Conservation (phyloP, 2,113 vertebrate genomes). For the Regulus satrapa region DNA sequence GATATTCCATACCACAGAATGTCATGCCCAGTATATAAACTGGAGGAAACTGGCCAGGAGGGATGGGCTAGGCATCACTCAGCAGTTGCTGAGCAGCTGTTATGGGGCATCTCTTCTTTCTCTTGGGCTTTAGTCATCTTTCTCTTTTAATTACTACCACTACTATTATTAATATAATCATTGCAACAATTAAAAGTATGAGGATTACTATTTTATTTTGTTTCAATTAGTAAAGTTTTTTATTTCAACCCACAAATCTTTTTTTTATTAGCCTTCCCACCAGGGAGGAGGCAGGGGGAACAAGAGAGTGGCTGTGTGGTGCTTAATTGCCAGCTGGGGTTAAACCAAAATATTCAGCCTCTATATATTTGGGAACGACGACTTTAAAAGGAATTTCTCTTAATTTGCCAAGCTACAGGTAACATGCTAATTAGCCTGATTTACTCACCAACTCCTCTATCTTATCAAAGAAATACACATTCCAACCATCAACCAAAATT, state of each 20-base stretch:
- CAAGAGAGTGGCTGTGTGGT: too few relatives aligned
- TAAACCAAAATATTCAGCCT: background rate
- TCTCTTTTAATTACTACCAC: background rate
- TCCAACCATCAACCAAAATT: conserved; percentile 90
- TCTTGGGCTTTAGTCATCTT: background rate
- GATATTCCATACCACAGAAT: background rate
- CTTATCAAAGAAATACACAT: conserved; percentile 89
- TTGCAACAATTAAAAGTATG: background rate
- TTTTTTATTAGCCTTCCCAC: background rate
- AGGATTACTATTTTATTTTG: background rate
- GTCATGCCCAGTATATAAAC: background rate
- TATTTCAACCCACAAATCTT: background rate
- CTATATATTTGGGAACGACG: background rate
- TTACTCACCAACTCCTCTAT: conserved; percentile 82
- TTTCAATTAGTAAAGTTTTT: background rate
- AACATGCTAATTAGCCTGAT: background rate
- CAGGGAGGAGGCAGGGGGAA: rapidly evolving
- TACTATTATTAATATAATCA: background rate
- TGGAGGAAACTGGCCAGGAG: too few relatives aligned
- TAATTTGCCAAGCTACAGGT: background rate
- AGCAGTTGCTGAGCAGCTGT: background rate
- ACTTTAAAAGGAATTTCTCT: background rate
- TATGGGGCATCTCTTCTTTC: background rate
- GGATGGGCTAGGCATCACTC: background rate
- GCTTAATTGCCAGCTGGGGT: background rate